Base-by-base conservation (phyloP, 2,888 invertebrate genomes). In the Dasypolia templi region DNA sequence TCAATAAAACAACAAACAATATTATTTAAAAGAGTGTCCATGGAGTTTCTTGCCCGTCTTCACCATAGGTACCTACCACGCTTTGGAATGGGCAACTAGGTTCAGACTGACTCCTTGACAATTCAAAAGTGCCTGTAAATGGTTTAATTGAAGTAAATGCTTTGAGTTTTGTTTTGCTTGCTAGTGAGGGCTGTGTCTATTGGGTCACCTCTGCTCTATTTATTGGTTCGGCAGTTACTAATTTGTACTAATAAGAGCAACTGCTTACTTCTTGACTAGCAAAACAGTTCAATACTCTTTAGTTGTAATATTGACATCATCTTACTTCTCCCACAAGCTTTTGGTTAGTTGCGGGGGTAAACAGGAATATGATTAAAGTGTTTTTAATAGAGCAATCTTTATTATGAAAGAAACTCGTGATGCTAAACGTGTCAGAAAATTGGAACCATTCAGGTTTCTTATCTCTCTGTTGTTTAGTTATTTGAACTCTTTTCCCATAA, bases 401-500 rank as follows among this genome's bases (percentile, higher is more conserved):
- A 46, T 46, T 17, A 17, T 17, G n/a, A 46, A 46, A 49, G n/a
- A 49, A 49, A 11, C 11, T n/a, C 9, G 49, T 22, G 11, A n/a
- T 49, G 17, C 46, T n/a, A 11, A 11, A 11, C 11, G 49, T n/a
- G 51, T 12, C 51, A 51, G 53, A 2, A 53, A 53, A 26, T 53
- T 26, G 5, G 14, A 53, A 14, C 1, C 7, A 0, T 53, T 53
- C 32, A 32, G 32, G 17, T 19, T 35, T 39, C 66, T 26, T 0
- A 11, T n/a, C 44, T 69, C 19, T 6, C 14, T 12, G 46, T 49
- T 42, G 26, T 4, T 63, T 63, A 56, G 58, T 49, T 19, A 58
- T 64, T 64, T 59, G 39, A 11, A 67, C 61, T 56, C 1, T 53
- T 56, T 56, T 29, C 17, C 22, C 11, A n/a, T 69, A n/a, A 17